A percentile compares a stretch with the other conserved stretches of the same genome.
Conservation (phyloP, 2,888 invertebrate genomes). For the Lycaena phlaeas region DNA sequence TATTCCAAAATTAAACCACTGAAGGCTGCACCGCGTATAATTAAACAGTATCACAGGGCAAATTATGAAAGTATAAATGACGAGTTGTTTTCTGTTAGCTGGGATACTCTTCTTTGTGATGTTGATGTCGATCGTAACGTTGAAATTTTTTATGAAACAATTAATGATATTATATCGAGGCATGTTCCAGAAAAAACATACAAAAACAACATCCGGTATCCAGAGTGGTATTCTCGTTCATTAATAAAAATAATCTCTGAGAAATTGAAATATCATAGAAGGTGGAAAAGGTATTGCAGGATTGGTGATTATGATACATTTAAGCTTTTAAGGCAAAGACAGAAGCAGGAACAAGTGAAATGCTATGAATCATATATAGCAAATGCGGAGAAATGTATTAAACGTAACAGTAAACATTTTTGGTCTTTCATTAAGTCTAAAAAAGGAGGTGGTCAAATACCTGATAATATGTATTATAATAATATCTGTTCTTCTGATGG, state of each 20-base stretch:
- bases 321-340: not conserved
- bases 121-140: not conserved
- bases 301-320: not conserved
- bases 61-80: not conserved
- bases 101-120: not conserved
- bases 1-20: not conserved
- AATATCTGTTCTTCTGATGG: not conserved
- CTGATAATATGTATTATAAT: conserved; percentile 1
- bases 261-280: conserved; percentile 7
- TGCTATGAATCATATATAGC: conserved; percentile 6
- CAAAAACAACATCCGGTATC: not conserved
- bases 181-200: not conserved
- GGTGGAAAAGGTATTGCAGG: conserved; percentile 4
- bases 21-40: not conserved
- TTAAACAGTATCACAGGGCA: not conserved
- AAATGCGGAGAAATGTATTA: conserved; percentile 1
- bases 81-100: not conserved
- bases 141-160: not conserved
- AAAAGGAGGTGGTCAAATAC: not conserved
- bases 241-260: conserved; percentile 4
- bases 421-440: conserved; percentile 10
- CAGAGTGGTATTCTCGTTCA: conserved; percentile 1
- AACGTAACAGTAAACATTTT: not conserved
- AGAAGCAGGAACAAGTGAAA: not conserved
- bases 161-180: not conserved